These are phyloP conservation scores for Cryptophagus acutangulus DNA, from an alignment of 2,888 invertebrate species.

Conservation along the genomic window DNA sequence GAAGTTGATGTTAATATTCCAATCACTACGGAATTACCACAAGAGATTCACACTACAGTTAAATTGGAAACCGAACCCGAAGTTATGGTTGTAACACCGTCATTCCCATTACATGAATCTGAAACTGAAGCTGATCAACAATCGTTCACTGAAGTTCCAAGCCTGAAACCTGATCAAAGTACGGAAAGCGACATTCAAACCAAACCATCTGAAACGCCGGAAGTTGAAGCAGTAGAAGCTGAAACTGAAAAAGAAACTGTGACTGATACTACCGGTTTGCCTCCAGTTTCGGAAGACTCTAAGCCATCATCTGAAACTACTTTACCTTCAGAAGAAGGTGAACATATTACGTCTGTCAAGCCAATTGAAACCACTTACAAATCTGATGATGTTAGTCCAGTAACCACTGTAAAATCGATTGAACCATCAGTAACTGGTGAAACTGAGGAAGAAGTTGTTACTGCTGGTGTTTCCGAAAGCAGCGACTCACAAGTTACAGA, in stretches of 20 bases:
- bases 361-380: no score
- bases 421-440: constrained; percentile 1
- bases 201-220: constrained; percentile 5
- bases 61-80: constrained; percentile 2
- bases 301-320: constrained; percentile 7
- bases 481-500: neutral
- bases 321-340: neutral
- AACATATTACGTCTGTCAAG: neutral
- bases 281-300: constrained; percentile 8
- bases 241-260: constrained; percentile 11
- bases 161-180: no score
- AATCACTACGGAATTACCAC: no score
- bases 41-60: no score
- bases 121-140: no score
- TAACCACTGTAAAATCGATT: neutral
- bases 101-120: constrained; percentile 1
- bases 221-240: constrained; percentile 17
- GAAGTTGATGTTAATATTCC: constrained; percentile 8
- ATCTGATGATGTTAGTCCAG: no score
- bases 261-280: neutral
- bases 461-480: neutral
- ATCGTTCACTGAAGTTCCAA: no score
- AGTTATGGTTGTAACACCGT: no score
- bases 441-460: constrained; percentile 2
- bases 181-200: no score